Evolutionary conservation across 2,113 vertebrate genomes (phyloP), one percentile per base, ranked within the genome.

Genomic region (Haplochromis vanheusdeni): DNA sequence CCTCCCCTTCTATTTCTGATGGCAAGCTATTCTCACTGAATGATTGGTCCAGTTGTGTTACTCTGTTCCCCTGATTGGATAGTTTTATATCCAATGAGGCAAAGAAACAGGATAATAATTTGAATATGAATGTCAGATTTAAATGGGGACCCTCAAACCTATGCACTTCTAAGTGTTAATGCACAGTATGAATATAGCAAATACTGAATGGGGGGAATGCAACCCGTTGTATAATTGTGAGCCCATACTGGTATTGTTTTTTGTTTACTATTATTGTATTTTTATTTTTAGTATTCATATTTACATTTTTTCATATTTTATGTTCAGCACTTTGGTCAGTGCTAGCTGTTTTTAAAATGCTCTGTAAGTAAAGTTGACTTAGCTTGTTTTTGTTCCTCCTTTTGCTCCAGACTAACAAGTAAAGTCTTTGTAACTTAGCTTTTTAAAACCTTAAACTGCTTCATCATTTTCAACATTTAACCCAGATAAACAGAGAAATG

Each of bases 11-110:
- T 87, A 80, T 45, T 86, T 90, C 86, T 89, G 87, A 93, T 87
- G 82, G 88, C 91, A 92, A 77, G 75, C 62, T 89, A 37, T 84
- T 87, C 88, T 89, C 58, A 84, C 26, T 84, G 89, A 93, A 84
- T 89, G 89, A 94, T 91, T 93, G 90, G 91, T 91, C 83, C 89
- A 89, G 85, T 89, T 91, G 89, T 81, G 55, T 79, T 40, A n/a
- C 65, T 88, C 52, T 42, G 12, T 14, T 40, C 40, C 14, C 70
- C 45, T 85, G 83, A 94, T 88, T 92, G 91, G 90, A 11, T 68
- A 49, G 19, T 84, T 91, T 86, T 51, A 81, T 13, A 51, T 70
- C 86, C 85, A 93, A 56, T 90, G 56, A 90, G 33, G 77, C 14
- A 21, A 83, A 82, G 13, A 58, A 55, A 45, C 42, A n/a, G 75